Evolutionary conservation across 1,140 invertebrate genomes (phyloP).

Genomic region (Drosophila dunni): DNA sequence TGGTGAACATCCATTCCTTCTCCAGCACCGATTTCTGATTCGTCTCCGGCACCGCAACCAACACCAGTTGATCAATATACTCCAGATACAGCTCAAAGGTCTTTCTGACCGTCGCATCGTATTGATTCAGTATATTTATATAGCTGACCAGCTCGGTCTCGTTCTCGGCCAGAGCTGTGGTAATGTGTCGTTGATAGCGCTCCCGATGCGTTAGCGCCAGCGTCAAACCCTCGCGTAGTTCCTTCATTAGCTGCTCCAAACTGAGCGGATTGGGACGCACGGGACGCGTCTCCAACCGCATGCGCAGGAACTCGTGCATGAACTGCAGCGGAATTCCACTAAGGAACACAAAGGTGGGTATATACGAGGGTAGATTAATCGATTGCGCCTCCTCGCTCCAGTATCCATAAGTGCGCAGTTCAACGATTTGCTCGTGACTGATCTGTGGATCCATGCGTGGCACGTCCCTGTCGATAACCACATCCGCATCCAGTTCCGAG

Average conservation of each 20-base stretch:
- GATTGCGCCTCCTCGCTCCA: constrained; percentile 91
- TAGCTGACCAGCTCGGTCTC: constrained; percentile 84
- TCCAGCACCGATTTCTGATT: constrained; percentile 92
- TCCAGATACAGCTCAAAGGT: constrained; percentile 91
- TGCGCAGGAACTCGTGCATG: constrained; percentile 93
- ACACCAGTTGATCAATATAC: constrained; percentile 90
- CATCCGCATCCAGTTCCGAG: constrained; percentile 68
- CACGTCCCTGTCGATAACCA: constrained; percentile 84
- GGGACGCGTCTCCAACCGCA: constrained; percentile 93
- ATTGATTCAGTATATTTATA: constrained; percentile 89
- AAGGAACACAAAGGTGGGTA: constrained; percentile 93
- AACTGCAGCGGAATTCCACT: constrained; percentile 93
- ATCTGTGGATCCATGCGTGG: constrained; percentile 77
- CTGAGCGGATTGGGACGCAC: constrained; percentile 93
- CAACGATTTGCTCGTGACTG: constrained; percentile 76
- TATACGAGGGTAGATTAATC: constrained; percentile 93
- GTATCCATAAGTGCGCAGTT: constrained; percentile 87
- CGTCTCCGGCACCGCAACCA: constrained; percentile 88
- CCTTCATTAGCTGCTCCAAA: constrained; percentile 93
- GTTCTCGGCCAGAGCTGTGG: constrained; percentile 87
- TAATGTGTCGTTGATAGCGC: constrained; percentile 89
- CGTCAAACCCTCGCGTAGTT: constrained; percentile 93
- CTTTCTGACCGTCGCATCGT: constrained; percentile 91
- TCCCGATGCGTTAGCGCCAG: constrained; percentile 91
- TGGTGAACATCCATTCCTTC: constrained; percentile 92